These are phyloP conservation scores for Smutsia temminckii DNA, from an alignment of 2,797 vertebrate species.

Conservation along the genomic window DNA sequence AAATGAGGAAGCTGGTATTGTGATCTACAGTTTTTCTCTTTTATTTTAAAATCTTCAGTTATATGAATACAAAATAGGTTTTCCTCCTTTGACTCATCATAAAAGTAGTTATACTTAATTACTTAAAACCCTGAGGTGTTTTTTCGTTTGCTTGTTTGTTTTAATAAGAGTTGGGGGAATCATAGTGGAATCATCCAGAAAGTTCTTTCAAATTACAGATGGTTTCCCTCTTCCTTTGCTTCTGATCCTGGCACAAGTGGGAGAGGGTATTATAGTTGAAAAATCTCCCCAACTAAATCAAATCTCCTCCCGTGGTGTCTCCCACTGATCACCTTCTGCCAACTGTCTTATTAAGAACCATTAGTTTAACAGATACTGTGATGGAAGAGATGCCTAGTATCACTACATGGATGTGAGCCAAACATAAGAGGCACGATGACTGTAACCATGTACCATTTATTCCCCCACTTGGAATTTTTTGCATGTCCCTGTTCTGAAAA, in stretches of 20 bases:
- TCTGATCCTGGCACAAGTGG: not conserved
- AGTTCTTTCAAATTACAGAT: not conserved
- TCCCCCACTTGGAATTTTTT: not conserved
- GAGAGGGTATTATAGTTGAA: not conserved
- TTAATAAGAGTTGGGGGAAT: not conserved
- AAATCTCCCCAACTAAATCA: not conserved
- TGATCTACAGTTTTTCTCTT: not conserved
- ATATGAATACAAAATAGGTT: not conserved
- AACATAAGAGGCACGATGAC: not conserved
- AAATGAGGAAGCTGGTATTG: not conserved
- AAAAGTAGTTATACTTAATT: not conserved
- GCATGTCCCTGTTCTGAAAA: not conserved
- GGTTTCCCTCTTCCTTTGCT: not conserved
- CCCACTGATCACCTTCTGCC: not conserved
- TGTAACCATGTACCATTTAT: not conserved
- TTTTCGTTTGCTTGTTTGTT: not conserved
- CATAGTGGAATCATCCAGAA: not conserved
- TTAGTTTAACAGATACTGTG: not conserved
- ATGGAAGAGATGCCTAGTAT: not conserved
- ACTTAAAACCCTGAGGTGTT: not conserved
- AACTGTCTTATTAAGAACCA: not conserved
- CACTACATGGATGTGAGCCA: not conserved
- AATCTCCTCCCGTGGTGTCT: not conserved
- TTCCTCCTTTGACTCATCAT: not conserved
- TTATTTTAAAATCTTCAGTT: not conserved